Evolutionary conservation across 2,797 vertebrate species (phyloP), one percentile per base, ranked within the genome.

Genomic region (Centropyge bicolor): DNA sequence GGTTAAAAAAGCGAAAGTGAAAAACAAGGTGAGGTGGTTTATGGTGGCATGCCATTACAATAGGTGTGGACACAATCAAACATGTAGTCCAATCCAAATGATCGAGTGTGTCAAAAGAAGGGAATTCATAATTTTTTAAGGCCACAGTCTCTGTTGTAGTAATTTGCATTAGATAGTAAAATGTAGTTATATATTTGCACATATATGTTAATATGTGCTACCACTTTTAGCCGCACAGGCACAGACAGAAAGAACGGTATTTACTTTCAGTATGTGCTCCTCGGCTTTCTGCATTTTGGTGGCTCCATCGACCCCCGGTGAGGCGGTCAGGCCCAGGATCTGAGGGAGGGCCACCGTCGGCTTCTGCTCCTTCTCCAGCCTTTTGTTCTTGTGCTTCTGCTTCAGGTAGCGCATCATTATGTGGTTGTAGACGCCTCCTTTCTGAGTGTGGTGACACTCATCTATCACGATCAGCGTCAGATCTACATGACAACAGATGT

Each of bases 401-500:
- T 93, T 95, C 89, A 99, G 91, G 88, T 98, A 99, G 55, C 96
- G 96, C 83, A 96, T 95, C 98, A 99, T 99, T 76, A 99, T 97
- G 81, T 97, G 95, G 88, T 99, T 99, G 90, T 99, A 99, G 49
- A 98, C 97, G 0, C 9, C 97, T 66, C 96, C 98, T 88, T 99
- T 99, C 82, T 98, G 96, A 48, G 98, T 99, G 92, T 99, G 98
- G 92, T 99, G 98, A 75, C 98, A 99, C 90, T 99, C 98, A 72
- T 99, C 98, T 19, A 99, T 98, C 64, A 99, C 93, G 20, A 99
- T 93, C 81, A 99, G 95, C 1, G 97, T 95, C 93, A 99, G 96
- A 78, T 96, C 98, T 99, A 80, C 3, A 60, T 61, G 54, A 81
- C 1, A 41, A 40, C 24, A 78, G 16, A 66, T 1, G 55, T 0